Evolutionary conservation across 2,888 invertebrate genomes (phyloP), one percentile per base, ranked within the genome.

Genomic region (Allolobophora icterica): DNA sequence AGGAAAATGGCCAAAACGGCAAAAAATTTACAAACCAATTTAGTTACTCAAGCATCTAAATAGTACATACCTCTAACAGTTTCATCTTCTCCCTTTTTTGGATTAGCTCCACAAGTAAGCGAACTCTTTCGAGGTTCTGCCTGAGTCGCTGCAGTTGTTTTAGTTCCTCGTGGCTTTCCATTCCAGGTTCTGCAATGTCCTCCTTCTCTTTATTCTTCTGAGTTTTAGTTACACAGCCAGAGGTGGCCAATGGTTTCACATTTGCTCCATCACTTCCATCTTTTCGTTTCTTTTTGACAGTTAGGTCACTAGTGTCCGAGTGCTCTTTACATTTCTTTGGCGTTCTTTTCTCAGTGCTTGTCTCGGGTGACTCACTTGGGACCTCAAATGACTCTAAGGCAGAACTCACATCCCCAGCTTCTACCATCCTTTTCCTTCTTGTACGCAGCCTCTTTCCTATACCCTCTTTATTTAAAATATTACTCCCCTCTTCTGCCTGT

Each of bases 21-120:
- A 71, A 71, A 71, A 52, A 71, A n/a, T 71, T 30, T 1, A 21
- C 71, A 71, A 71, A 71, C n/a, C 1, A 30, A 6, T 71, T 71
- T 71, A 71, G 71, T n/a, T 71, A 71, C 6, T n/a, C n/a, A n/a
- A n/a, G 71, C 6, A 71, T 71, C 1, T 13, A 17, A 11, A 21
- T n/a, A n/a, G n/a, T n/a, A 71, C 71, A n/a, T n/a, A 71, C 71
- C 71, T 71, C 71, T 71, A 71, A n/a, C 91, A 98, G 97, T 95
- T 99, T 99, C 33, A 98, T 96, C 94, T 98, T 98, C 95, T 99
- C 99, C 84, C 99, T 96, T 95, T 99, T 99, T 91, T 99, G 97
- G 8, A 99, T 98, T 93, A 99, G 95, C 95, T 99, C 99, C 94
- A 99, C 98, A 0, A 99, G 96, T 58, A 99, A 96, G 92, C 98